Base-by-base conservation (phyloP, 2,888 invertebrate genomes). In the Lottia gigantea region DNA sequence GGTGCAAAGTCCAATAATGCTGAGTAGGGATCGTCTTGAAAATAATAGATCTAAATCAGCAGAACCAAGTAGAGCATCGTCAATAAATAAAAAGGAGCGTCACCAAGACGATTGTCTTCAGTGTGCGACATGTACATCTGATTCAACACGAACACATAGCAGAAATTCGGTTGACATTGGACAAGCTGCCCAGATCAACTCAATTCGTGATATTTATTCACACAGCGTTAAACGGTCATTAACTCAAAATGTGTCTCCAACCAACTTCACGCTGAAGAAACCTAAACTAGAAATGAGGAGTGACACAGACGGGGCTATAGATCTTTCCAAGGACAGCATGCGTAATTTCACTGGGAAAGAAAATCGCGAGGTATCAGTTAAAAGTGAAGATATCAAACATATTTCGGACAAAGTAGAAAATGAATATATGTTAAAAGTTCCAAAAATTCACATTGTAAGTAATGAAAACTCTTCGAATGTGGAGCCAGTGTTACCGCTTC, bases 401-500 rank as follows among this genome's bases (percentile, higher is more conserved):
- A 62, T 64, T 19, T 46, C 49, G 16, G 62, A 62, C 55, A 71
- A 61, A 46, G 71, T 71, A 62, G 71, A 73, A 19, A 70, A 70
- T 23, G 77, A 75, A 45, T 71, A 71, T 62, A 23, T 68, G 15
- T 72, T 68, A 31, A 76, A 74, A 31, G 78, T 83, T 62, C 83
- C 84, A 14, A 81, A 80, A 74, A 85, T 84, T 47, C 83, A 84
- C 75, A 83, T 83, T 49, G 78, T 85, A 15, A 78, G 81, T 46
- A 77, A 82, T 46, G 70, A 73, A 55, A 71, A 77, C 31, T 65
- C 64, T 6, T 40, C 64, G 15, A 79, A 82, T 2, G 68, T 82
- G 45, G 79, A 78, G 47, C 78, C 77, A 64, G 76, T 79, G 23
- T 76, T 83, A 16, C 82, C 82, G 8, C 76, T 83, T n/a, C 82